Base-by-base conservation (phyloP, 2,797 vertebrate species). In the Chaunax sp. region DNA sequence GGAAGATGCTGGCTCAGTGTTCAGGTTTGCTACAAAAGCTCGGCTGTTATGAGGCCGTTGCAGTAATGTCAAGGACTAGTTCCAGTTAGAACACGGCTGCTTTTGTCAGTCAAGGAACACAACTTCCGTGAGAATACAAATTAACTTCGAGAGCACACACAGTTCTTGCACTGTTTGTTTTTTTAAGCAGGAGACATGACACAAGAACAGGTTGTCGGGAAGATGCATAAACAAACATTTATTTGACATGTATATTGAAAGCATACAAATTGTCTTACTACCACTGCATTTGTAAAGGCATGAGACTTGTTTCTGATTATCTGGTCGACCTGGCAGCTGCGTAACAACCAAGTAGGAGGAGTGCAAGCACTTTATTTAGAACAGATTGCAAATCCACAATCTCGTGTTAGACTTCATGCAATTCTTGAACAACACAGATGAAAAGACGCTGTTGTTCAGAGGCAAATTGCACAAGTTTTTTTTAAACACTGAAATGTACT, bases 301-400 rank as follows among this genome's bases (percentile, higher is more conserved):
- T 47, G 15, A 40, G 19, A 56, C 73, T 66, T 28, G 53, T n/a
- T n/a, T n/a, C n/a, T 64, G 56, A 54, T 52, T 30, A 44, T 63
- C n/a, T n/a, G n/a, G n/a, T n/a, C n/a, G n/a, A n/a, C n/a, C 28
- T 49, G 40, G 44, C 28, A 59, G 47, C 69, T 76, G 26, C 19
- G 53, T 33, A 53, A 41, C 37, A n/a, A 50, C 23, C 23, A 45
- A 14, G 8, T 7, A 59, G 38, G 33, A 37, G 16, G 35, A 52
- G 8, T 52, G 20, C 12, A 38, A 43, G 25, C 7, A 13, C 1
- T 57, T 70, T 3, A 76, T 69, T 71, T 23, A 52, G 15, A 64
- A 58, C 51, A 72, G 52, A 76, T 46, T 28, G 49, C 46, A n/a
- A n/a, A n/a, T n/a, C n/a, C n/a, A n/a, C n/a, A n/a, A n/a, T n/a